Evolutionary conservation across 1,140 invertebrate species (phyloP), one percentile per base, ranked within the genome.

Genomic region (Ptiloglossa arizonensis): DNA sequence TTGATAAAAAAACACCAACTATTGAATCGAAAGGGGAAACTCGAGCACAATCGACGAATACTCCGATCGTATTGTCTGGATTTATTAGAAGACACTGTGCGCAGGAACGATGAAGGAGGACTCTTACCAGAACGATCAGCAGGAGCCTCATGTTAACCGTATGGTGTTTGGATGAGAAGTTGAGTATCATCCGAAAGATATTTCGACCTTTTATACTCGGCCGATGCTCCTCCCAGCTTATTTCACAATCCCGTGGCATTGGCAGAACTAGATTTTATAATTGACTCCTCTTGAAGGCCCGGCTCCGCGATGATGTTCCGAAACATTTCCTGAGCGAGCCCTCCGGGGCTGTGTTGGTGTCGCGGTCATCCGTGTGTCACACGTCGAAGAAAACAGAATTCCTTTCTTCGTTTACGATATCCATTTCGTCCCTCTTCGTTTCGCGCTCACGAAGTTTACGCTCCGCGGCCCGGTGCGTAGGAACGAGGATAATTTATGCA

Each of bases 161-260:
- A 68, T 83, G 87, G 82, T 87, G 87, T 81, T 86, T 87, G 81
- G 57, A 74, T 84, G 81, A 87, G 76, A 86, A 89, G 77, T 89
- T 87, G 87, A 89, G 76, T 87, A 86, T 82, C 79, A 79, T 62
- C 73, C 64, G 67, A 83, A 78, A 80, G 74, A 70, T 82, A 90
- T 88, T 89, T 91, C 90, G 87, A 92, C 81, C 89, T 93, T 93
- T 92, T 92, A 92, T 92, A 92, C 88, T 78, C 81, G 87, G 67
- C 79, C 70, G 72, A 74, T 87, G 81, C 83, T 89, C 89, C 90
- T 86, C 81, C 87, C 88, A 87, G 73, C 80, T 77, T 76, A 87
- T 90, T 88, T 90, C 85, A 79, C 78, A 90, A 90, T 87, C 48
- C 74, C 17, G 73, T 90, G 89, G 88, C 89, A 90, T 90, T 90